phyloP scores from a whole-genome alignment of 2,113 vertebrate species.

The Desmodus rotundus region DNA sequence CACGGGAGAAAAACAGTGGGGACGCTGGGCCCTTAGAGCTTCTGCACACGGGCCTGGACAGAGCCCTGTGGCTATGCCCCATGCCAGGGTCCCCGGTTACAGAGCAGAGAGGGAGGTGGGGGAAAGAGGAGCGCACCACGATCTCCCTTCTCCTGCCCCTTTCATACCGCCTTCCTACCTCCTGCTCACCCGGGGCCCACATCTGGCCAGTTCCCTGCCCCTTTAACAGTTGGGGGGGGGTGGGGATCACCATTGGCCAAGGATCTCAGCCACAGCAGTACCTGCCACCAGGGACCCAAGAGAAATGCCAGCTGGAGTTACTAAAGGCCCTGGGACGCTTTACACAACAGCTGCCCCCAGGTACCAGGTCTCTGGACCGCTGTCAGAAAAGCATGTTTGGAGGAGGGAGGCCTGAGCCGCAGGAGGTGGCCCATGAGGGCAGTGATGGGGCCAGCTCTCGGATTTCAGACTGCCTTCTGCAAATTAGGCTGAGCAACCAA shows the following conservation, averaged over 20 bases:
- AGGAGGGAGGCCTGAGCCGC: not conserved
- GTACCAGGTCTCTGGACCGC: not conserved
- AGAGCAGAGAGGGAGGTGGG: rapidly evolving
- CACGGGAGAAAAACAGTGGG: not conserved
- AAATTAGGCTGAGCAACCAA: not conserved
- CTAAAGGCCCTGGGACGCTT: not conserved
- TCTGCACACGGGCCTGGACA: not conserved
- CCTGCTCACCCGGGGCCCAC: not conserved
- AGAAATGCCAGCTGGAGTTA: not conserved
- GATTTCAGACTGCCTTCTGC: not conserved
- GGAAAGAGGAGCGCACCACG: no score
- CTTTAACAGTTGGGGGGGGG: not conserved
- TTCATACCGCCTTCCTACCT: not conserved
- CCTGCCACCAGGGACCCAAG: not conserved
- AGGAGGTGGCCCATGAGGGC: not conserved
- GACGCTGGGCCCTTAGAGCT: not conserved
- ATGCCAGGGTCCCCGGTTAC: not conserved
- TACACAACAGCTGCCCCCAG: not conserved
- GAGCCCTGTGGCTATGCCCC: not conserved
- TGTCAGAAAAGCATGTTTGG: not conserved
- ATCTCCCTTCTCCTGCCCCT: not conserved
- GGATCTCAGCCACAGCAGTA: not conserved
- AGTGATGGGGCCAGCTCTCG: not conserved
- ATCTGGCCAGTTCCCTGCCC: not conserved
- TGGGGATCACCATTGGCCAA: not conserved